These are phyloP conservation scores for Scotopteryx bipunctaria DNA, from an alignment of 2,888 invertebrate genomes.

Conservation along the genomic window DNA sequence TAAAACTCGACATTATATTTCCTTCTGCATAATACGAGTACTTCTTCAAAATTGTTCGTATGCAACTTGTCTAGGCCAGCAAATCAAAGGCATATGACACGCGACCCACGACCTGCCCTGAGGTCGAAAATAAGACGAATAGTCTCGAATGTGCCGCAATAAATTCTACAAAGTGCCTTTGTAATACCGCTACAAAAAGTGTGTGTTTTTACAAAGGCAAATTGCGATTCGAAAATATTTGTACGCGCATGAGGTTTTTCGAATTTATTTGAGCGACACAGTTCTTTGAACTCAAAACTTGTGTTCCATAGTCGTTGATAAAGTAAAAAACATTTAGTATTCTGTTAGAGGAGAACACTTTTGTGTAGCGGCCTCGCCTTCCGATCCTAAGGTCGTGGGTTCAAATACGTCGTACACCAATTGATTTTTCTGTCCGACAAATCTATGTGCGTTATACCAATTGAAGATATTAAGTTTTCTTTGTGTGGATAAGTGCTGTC, in stretches of 20 bases:
- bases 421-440: no score
- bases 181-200: conserved; percentile 29
- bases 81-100: conserved; percentile 23
- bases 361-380: no score
- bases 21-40: no score
- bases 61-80: neutral
- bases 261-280: neutral
- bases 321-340: no score
- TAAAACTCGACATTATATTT: no score
- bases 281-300: conserved; percentile 1
- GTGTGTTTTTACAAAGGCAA: conserved; percentile 21
- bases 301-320: no score
- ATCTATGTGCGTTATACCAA: no score
- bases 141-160: conserved; percentile 31
- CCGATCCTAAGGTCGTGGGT: no score
- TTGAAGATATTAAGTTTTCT: neutral
- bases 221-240: conserved; percentile 11
- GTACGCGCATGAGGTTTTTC: conserved; percentile 5
- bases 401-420: no score
- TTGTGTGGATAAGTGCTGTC: no score
- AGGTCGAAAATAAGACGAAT: conserved; percentile 37
- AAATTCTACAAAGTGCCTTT: conserved; percentile 31
- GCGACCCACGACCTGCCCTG: conserved; percentile 16
- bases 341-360: no score
- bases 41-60: neutral